A percentile compares a stretch with the other conserved stretches of the same genome.
Conservation (phyloP, 2,888 invertebrate species). For the Pinctada fucata region DNA sequence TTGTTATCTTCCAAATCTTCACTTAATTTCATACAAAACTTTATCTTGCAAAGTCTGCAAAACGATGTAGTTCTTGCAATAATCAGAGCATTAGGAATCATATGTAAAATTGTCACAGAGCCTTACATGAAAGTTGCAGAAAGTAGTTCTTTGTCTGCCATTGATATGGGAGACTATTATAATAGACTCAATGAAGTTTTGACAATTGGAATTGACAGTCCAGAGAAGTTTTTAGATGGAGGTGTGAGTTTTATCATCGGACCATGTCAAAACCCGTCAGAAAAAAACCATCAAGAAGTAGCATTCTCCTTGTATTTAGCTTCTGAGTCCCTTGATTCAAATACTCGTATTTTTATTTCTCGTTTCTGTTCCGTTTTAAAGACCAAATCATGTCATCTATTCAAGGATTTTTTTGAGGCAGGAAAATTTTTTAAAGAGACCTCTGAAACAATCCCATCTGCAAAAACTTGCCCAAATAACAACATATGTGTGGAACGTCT, state of each 20-base stretch:
- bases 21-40: conserved; percentile 9
- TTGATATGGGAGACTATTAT: conserved; percentile 3
- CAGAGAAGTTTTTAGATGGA: not conserved
- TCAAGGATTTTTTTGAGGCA: conserved; percentile 14
- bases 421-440: conserved; percentile 7
- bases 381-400: not conserved
- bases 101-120: not conserved
- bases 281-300: not conserved
- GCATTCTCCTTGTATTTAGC: not conserved
- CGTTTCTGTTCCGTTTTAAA: not conserved
- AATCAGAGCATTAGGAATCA: not conserved
- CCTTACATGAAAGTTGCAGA: not conserved
- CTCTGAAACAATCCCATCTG: not conserved
- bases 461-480: conserved; percentile 7
- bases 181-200: not conserved
- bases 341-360: not conserved
- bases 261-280: not conserved
- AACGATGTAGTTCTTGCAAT: not conserved
- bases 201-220: not conserved
- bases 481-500: conserved; percentile 19
- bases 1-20: conserved; percentile 3
- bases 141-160: not conserved
- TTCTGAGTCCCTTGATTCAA: not conserved
- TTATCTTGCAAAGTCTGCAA: not conserved
- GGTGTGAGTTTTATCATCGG: not conserved